Evolutionary conservation across 2,113 vertebrate species (phyloP), one percentile per base, ranked within the genome.

Genomic region (Diglossa brunneiventris): DNA sequence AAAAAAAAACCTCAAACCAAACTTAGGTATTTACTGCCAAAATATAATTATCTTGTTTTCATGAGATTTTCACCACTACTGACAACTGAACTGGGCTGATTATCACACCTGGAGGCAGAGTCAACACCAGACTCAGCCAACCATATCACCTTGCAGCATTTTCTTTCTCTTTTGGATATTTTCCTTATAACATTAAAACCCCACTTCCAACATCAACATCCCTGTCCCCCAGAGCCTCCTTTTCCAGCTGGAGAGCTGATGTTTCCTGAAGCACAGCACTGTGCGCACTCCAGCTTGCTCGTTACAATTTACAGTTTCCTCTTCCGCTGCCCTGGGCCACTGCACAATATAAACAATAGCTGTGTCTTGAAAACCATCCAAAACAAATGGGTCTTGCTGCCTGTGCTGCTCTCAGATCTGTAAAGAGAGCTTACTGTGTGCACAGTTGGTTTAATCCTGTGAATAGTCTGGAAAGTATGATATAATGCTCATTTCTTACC

Each of bases 371-470:
- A 96, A 91, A 92, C 35, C 28, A 27, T 94, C 89, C 77, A 93
- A 92, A 94, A 86, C 39, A 95, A 97, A 96, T 22, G 41, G 90
- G 61, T 95, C 74, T 95, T 1, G 0, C 75, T 95, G 94, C 79
- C 81, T 86, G 47, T 41, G 75, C 56, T 95, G 23, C 73, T 96
- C 92, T 94, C 72, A 94, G 35, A 92, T 94, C 87, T 56, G 73
- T 93, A 89, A 95, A 93, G 64, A 89, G n/a, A 75, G 21, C 66
- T 94, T 42, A 84, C 22, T 94, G 84, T 82, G 90, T 28, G 76
- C 83, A 97, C 70, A 92, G 79, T 89, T 92, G 76, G 81, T 97
- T 96, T 95, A 95, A 87, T 87, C 94, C 95, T 84, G 76, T 95
- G 81, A 87, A 89, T 95, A 86, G 41, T 73, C 91, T 93, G 75